Evolutionary conservation across 2,888 invertebrate genomes (phyloP), one percentile per base, ranked within the genome.

Genomic region (Cheilosia variabilis): DNA sequence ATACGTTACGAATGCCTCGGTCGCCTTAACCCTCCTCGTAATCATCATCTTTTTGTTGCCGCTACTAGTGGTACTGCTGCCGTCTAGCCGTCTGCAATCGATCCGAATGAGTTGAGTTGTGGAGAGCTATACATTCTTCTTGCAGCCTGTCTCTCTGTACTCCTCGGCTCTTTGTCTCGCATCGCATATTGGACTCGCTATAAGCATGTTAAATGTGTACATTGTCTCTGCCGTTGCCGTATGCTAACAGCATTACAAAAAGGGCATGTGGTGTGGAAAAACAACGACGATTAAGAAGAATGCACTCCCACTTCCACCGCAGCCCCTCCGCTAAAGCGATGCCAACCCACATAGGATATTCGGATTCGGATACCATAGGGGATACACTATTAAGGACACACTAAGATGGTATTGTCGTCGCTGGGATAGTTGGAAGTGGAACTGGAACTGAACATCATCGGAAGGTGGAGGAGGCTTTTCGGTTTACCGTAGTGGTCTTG

Each of bases 11-110:
- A 83, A 79, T 69, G 73, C 55, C 19, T 69, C 19, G 68, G 77
- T 77, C 47, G 53, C 52, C 69, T 53, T 52, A 68, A 73, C 73
- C 78, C 77, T 47, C 78, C 57, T 57, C 69, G 73, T 69, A 65
- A 60, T 84, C 58, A 75, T 79, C 73, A 65, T 75, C 69, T 73
- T 79, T 73, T 79, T 69, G 83, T 69, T 58, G 52, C 73, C 65
- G 19, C 76, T 65, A 52, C 66, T 60, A 45, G 24, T 72, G 71
- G 50, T 55, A n/a, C 58, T 47, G 31, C 47, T 76, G 87, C 66
- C 71, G 88, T 88, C 88, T 88, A 87, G 87, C 87, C 88, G 88
- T 88, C 88, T 88, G 88, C 88, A 84, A 88, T 88, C 88, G 88
- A 88, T 87, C 83, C 78, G 63, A 82, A 60, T 78, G 68, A 65